Evolutionary conservation across 2,888 invertebrate species (phyloP).

Genomic region (Eucera pruinosa): DNA sequence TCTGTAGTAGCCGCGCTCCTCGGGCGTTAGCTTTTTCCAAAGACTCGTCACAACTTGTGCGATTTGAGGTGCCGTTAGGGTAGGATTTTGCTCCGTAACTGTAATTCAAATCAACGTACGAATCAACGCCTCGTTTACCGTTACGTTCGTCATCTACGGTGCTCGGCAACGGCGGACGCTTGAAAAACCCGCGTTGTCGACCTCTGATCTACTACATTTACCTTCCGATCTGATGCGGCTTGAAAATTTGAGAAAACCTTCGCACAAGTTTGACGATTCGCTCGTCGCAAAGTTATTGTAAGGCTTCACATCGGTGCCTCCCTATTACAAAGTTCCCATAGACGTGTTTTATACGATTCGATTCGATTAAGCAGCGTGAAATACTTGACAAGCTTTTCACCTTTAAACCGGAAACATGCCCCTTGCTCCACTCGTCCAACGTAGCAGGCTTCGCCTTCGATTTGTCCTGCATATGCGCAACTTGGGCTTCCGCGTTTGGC

Average conservation of each 20-base stretch:
- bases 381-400: too few species aligned
- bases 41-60: conserved; percentile 80
- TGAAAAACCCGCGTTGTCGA: too few species aligned
- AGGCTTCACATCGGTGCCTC: conserved; percentile 70
- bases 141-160: too few species aligned
- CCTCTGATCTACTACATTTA: too few species aligned
- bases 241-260: conserved; percentile 82
- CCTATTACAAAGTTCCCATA: conserved; percentile 60
- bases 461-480: conserved; percentile 6
- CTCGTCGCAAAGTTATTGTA: conserved; percentile 18
- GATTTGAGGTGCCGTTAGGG: conserved; percentile 80
- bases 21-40: conserved; percentile 81
- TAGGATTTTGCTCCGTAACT: conserved; percentile 73
- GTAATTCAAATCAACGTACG: conserved; percentile 35
- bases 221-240: conserved; percentile 78
- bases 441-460: conserved; percentile 49
- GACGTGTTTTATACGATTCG: not conserved
- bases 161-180: too few species aligned
- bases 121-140: too few species aligned
- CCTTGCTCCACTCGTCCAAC: conserved; percentile 79
- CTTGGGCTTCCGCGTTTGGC: not conserved
- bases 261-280: conserved; percentile 17
- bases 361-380: too few species aligned
- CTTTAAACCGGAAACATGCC: conserved; percentile 76
- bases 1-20: conserved; percentile 81